Percentiles rank a stretch among this genome's conserved stretches.
Evolutionary conservation across 1,140 invertebrate species (phyloP).

Genomic region (Mylabris phalerata): DNA sequence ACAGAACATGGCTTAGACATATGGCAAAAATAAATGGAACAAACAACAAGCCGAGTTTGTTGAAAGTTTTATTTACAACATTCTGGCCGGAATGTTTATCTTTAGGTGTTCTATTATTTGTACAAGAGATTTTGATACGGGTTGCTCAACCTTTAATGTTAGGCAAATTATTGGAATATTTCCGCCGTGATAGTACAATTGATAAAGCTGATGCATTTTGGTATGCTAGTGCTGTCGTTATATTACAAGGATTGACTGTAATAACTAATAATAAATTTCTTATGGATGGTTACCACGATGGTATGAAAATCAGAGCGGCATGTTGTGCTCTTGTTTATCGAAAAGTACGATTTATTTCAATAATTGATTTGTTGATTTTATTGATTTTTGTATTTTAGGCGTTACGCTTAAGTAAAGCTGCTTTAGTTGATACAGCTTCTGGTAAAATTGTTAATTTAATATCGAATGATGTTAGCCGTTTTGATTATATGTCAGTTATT

Average conservation of each 20-base stretch:
- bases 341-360: conserved; percentile 44
- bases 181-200: conserved; percentile 40
- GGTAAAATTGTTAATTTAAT: conserved; percentile 82
- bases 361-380: background rate
- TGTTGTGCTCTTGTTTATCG: conserved; percentile 60
- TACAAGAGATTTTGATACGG: conserved; percentile 34
- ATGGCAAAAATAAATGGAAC: conserved; percentile 32
- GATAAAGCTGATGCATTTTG: conserved; percentile 46
- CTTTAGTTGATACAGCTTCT: conserved; percentile 67
- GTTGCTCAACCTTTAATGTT: conserved; percentile 47
- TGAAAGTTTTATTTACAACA: conserved; percentile 38
- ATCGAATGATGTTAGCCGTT: conserved; percentile 68
- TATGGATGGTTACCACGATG: conserved; percentile 52
- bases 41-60: conserved; percentile 37
- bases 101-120: conserved; percentile 31
- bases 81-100: conserved; percentile 43
- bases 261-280: conserved; percentile 54
- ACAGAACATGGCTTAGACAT: conserved; percentile 41
- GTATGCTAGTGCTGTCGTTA: conserved; percentile 53
- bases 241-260: conserved; percentile 46
- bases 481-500: conserved; percentile 53
- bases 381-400: conserved; percentile 36
- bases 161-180: conserved; percentile 49
- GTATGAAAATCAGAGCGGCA: conserved; percentile 54
- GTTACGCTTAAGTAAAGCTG: conserved; percentile 54